Conservation (phyloP, 2,888 invertebrate species). For the Ophion ellenae region DNA sequence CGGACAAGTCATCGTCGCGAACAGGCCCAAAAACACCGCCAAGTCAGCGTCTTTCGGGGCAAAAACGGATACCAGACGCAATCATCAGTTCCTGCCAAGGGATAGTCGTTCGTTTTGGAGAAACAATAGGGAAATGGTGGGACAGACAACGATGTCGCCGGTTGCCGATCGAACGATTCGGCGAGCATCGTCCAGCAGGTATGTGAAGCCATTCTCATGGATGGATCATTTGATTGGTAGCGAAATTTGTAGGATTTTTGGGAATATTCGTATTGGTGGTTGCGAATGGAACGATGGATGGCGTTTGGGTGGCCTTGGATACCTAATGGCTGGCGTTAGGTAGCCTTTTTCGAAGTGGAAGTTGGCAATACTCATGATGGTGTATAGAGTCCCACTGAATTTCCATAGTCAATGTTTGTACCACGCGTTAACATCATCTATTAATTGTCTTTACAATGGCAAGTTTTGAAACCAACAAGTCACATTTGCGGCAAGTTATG, state of each 20-base stretch:
- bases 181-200: conserved; percentile 61
- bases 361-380: too few species aligned
- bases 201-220: neutral
- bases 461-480: too few species aligned
- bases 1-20: neutral
- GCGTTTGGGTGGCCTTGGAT: too few species aligned
- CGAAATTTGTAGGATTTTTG: too few species aligned
- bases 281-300: neutral
- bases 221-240: neutral
- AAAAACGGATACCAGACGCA: conserved; percentile 39
- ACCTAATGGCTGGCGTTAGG: too few species aligned
- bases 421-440: too few species aligned
- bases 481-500: too few species aligned
- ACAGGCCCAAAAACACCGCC: conserved; percentile 40
- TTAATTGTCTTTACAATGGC: too few species aligned
- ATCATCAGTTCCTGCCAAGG: conserved; percentile 48
- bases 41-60: neutral
- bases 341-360: too few species aligned
- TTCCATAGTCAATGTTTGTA: too few species aligned
- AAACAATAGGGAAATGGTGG: conserved; percentile 37
- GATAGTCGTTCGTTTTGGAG: conserved; percentile 52
- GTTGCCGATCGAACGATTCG: conserved; percentile 42
- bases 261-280: too few species aligned
- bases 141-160: neutral
- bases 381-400: too few species aligned